Base-by-base conservation (phyloP, 2,888 invertebrate species). In the Athalia rosae region DNA sequence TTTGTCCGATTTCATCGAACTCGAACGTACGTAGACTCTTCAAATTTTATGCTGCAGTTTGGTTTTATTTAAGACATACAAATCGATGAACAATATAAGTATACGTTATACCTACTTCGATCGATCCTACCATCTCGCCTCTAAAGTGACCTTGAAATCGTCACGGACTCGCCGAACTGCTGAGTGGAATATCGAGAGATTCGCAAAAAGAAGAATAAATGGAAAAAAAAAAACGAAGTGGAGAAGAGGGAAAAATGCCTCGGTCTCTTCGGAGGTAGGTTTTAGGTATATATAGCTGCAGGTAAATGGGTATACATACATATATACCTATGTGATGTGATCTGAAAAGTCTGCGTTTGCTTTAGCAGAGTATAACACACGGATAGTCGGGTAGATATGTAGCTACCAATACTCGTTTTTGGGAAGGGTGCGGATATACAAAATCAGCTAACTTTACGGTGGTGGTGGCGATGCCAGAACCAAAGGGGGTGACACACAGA, bases 151-250 rank as follows among this genome's bases (percentile, higher is more conserved):
- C 53, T 41, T 69, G 53, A 69, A 69, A 69, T 41, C 13, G 69
- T 69, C 53, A 53, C 50, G 69, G 53, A 69, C 53, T 69, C 53
- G 11, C 28, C 28, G 56, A 56, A 53, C 43, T 69, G 69, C 69
- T 69, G 69, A 56, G 53, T 69, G 56, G 69, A 53, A 69, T 56
- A 69, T 56, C 53, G 69, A 69, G 50, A 56, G 69, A 69, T 4
- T 41, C 28, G 48, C 7, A n/a, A 48, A 3, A 0, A 56, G 53
- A 13, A 41, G 11, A 47, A n/a, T 64, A 7, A n/a, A 47, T 47
- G 43, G 7, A 13, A 3, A 13, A 64, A 64, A n/a, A 47, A 47
- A n/a, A 41, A 64, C 45, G 13, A 13, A 47, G 15, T n/a, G 8
- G 59, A 59, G 8, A 59, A 9, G 5, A 56, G 50, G 15, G 53